These are phyloP conservation scores for Allobates femoralis DNA, from an alignment of 2,797 vertebrate species.

Conservation along the genomic window DNA sequence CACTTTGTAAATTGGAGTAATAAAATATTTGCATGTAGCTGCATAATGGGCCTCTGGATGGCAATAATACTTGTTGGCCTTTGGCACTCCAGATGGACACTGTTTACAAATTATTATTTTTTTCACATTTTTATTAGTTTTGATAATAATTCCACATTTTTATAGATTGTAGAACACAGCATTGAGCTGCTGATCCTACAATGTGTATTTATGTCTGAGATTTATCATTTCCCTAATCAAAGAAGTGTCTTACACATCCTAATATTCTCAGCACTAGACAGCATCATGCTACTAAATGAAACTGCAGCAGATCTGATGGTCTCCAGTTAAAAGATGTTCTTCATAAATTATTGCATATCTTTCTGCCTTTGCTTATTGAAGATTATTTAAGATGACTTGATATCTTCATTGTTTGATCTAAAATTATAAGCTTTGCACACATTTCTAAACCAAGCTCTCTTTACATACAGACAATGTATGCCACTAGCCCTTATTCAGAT, in stretches of 20 bases:
- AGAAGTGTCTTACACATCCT: neutral
- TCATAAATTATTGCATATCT: neutral
- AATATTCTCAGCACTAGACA: neutral
- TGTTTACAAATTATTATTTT: no score
- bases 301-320: neutral
- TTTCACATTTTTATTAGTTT: no score
- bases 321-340: neutral
- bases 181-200: no score
- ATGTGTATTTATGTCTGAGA: neutral
- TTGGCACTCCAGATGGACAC: no score
- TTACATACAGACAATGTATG: conserved; percentile 89
- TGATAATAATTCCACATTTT: no score
- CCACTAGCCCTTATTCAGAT: conserved; percentile 97
- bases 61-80: no score
- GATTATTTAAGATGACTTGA: neutral
- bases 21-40: no score
- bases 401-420: neutral
- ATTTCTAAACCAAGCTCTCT: neutral
- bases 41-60: no score
- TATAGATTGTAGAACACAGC: no score
- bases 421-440: neutral
- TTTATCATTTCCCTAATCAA: neutral
- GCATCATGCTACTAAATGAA: neutral
- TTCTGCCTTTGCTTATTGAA: neutral
- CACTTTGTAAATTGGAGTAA: no score